These are phyloP conservation scores for Drosophila monieri DNA, from an alignment of 2,888 invertebrate species.

Conservation along the genomic window DNA sequence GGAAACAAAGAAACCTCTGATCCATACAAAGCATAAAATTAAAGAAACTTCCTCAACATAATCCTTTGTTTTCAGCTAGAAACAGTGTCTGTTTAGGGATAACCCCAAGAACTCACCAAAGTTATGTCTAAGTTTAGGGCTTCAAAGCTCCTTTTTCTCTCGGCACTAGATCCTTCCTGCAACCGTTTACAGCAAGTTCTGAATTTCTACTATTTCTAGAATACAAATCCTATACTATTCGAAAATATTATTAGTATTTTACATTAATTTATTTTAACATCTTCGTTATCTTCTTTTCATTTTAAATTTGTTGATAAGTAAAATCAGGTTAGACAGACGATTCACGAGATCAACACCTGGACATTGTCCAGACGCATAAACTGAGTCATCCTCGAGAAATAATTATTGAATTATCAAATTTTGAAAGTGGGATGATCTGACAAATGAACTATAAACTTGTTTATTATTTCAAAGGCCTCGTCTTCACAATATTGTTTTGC, in stretches of 20 bases:
- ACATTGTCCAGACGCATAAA: conserved; percentile 4
- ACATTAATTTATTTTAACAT: not conserved
- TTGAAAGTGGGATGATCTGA: not conserved
- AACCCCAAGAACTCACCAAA: not conserved
- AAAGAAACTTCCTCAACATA: too few relatives aligned
- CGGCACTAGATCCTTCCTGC: not conserved
- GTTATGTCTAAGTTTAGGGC: not conserved
- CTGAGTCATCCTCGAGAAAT: conserved; percentile 3
- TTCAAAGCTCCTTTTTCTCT: not conserved
- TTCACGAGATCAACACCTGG: not conserved
- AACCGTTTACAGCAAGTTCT: not conserved
- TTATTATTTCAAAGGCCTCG: not conserved
- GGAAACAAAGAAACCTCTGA: not conserved
- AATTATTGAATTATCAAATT: not conserved
- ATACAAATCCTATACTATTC: not conserved
- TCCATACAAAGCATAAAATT: not conserved
- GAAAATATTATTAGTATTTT: not conserved
- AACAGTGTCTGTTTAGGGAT: not conserved
- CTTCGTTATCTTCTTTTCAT: not conserved
- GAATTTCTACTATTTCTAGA: not conserved
- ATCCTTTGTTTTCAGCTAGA: too few relatives aligned
- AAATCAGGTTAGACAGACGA: not conserved
- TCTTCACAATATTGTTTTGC: not conserved
- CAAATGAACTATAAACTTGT: not conserved
- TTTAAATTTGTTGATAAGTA: not conserved